Percentiles rank a stretch among this genome's conserved stretches.
These are phyloP conservation scores for Wasmannia auropunctata DNA, from an alignment of 1,140 invertebrate genomes.

Conservation along the genomic window DNA sequence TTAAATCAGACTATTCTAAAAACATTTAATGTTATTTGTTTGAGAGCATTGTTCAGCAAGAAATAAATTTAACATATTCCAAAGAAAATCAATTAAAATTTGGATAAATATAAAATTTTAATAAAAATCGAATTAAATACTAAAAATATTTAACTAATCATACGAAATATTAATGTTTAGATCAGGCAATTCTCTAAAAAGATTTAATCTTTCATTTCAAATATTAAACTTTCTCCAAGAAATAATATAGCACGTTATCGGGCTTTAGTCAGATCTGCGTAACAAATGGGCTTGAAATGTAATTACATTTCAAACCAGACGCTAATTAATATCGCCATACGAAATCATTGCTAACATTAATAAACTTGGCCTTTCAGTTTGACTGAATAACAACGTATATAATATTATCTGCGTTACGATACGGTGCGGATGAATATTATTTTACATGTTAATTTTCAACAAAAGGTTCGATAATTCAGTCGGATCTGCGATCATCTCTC, in stretches of 20 bases:
- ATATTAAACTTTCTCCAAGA: neutral
- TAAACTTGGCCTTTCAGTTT: slow-evolving; percentile 27
- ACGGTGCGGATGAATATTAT: neutral
- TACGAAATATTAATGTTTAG: neutral
- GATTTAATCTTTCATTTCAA: neutral
- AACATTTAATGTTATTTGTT: too few relatives aligned
- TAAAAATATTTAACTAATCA: too few relatives aligned
- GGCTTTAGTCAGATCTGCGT: neutral
- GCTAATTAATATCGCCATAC: slow-evolving; percentile 22
- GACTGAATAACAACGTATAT: neutral
- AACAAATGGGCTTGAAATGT: slow-evolving; percentile 1
- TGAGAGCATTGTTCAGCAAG: neutral
- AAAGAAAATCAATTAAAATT: slow-evolving; percentile 24
- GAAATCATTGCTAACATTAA: slow-evolving; percentile 30
- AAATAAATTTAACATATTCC: neutral
- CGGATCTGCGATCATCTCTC: neutral
- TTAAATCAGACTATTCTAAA: too few relatives aligned
- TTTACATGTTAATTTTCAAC: slow-evolving; percentile 31
- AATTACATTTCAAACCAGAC: slow-evolving; percentile 27
- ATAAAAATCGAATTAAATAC: too few relatives aligned
- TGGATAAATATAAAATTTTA: neutral
- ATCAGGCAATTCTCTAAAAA: neutral
- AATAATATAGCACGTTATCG: neutral
- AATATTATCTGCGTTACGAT: neutral
- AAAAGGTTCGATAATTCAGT: neutral